Evolutionary conservation across 1,140 invertebrate genomes (phyloP).

Genomic region (Pseudomyrmex cubaensis): DNA sequence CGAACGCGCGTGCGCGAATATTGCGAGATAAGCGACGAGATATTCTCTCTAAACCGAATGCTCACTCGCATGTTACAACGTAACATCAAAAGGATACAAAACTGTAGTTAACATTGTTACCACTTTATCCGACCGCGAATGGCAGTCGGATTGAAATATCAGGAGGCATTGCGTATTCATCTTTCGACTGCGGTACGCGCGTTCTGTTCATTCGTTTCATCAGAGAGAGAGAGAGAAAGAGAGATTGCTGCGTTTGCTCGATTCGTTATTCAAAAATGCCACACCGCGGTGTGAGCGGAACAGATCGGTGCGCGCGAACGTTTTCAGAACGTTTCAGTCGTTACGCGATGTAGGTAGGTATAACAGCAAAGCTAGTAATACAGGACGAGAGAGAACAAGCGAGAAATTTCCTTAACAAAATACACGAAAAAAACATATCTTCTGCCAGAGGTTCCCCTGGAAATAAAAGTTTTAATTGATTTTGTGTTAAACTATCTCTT

Average conservation of each 20-base stretch:
- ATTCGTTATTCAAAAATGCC: slow-evolving; percentile 56
- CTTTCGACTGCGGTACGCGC: slow-evolving; percentile 27
- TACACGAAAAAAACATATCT: slow-evolving; percentile 27
- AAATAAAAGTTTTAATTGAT: slow-evolving; percentile 76
- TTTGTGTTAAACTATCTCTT: slow-evolving; percentile 68
- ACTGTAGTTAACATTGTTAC: slow-evolving; percentile 9
- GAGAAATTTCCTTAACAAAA: slow-evolving; percentile 59
- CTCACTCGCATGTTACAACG: background rate
- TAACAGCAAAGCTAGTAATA: slow-evolving; percentile 25
- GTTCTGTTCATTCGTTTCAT: slow-evolving; percentile 50
- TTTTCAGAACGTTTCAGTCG: slow-evolving; percentile 13
- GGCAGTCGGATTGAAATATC: slow-evolving; percentile 46
- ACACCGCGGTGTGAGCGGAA: slow-evolving; percentile 17
- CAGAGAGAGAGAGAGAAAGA: background rate
- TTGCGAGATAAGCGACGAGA: background rate
- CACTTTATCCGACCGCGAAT: slow-evolving; percentile 14
- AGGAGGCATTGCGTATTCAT: slow-evolving; percentile 57
- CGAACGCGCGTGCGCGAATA: background rate
- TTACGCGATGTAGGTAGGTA: background rate
- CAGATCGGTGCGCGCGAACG: slow-evolving; percentile 1
- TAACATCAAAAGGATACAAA: slow-evolving; percentile 31
- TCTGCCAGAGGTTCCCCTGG: background rate
- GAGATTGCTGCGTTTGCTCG: slow-evolving; percentile 48
- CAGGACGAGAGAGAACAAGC: slow-evolving; percentile 13
- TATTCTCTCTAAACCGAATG: background rate